Evolutionary conservation across 2,888 invertebrate species (phyloP).

Genomic region (Acanthococcus lagerstroemiae): DNA sequence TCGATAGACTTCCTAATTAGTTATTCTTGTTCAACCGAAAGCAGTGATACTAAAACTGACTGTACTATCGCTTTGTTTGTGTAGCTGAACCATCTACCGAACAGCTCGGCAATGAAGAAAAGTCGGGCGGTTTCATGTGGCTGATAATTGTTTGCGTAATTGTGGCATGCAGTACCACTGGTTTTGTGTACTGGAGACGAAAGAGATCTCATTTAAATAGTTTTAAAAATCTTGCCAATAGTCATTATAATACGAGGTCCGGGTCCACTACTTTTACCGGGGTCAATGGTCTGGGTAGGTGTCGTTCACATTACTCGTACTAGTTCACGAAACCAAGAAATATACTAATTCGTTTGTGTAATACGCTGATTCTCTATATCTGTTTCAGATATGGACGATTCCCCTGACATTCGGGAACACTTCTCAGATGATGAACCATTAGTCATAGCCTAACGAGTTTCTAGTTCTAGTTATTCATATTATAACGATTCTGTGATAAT

Average conservation of each 20-base stretch:
- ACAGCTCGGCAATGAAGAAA: not conserved
- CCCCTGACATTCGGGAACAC: slow-evolving; percentile 70
- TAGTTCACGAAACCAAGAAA: too few relatives aligned
- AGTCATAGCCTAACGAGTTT: slow-evolving; percentile 64
- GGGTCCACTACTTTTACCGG: slow-evolving; percentile 76
- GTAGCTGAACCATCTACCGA: not conserved
- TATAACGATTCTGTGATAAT: slow-evolving; percentile 24
- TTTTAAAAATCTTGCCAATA: slow-evolving; percentile 70
- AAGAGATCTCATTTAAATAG: slow-evolving; percentile 44
- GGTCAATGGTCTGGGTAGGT: slow-evolving; percentile 55
- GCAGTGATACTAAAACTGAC: too few relatives aligned
- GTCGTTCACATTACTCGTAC: too few relatives aligned
- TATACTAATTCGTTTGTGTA: not conserved
- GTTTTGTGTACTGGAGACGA: slow-evolving; percentile 12
- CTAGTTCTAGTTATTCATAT: not conserved
- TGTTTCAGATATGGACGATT: slow-evolving; percentile 65
- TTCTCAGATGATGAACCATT: slow-evolving; percentile 91
- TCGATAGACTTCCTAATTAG: too few relatives aligned
- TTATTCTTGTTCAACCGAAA: too few relatives aligned
- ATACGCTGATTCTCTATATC: slow-evolving; percentile 27
- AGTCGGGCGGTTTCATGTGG: slow-evolving; percentile 4
- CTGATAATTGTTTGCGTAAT: slow-evolving; percentile 7
- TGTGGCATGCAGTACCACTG: not conserved
- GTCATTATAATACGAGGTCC: slow-evolving; percentile 74
- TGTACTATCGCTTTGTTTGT: not conserved